These are phyloP conservation scores for Rhabdophis nuchalis DNA, from an alignment of 2,797 vertebrate species.

Conservation along the genomic window DNA sequence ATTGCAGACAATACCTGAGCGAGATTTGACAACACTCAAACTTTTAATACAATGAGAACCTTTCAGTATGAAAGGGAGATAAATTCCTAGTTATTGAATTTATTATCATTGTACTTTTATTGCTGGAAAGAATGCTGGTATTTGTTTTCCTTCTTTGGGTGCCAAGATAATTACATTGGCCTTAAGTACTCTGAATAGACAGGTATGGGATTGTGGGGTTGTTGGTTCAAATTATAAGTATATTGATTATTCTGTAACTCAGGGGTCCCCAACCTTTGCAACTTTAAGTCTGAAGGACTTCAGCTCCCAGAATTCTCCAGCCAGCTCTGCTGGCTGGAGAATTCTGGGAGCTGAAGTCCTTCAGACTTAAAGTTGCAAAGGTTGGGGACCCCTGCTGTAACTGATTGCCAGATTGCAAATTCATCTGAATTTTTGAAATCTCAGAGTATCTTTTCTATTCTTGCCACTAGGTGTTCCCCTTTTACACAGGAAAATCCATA, in stretches of 20 bases:
- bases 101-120: neutral
- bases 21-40: neutral
- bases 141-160: neutral
- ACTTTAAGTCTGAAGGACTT: no score
- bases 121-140: neutral
- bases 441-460: conserved; percentile 20
- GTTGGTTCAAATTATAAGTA: neutral
- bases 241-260: neutral
- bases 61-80: neutral
- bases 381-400: no score
- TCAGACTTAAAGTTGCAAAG: no score
- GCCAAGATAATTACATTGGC: neutral
- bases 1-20: neutral
- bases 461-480: conserved; percentile 64
- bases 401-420: neutral
- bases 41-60: neutral
- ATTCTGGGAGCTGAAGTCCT: no score
- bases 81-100: neutral
- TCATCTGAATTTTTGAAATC: neutral
- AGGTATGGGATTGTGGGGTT: neutral
- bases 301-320: no score
- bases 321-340: no score
- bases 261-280: no score
- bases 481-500: conserved; percentile 31
- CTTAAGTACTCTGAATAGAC: neutral